Evolutionary conservation across 2,797 vertebrate genomes (phyloP), one percentile per base, ranked within the genome.

Genomic region (Falco novaeseelandiae): DNA sequence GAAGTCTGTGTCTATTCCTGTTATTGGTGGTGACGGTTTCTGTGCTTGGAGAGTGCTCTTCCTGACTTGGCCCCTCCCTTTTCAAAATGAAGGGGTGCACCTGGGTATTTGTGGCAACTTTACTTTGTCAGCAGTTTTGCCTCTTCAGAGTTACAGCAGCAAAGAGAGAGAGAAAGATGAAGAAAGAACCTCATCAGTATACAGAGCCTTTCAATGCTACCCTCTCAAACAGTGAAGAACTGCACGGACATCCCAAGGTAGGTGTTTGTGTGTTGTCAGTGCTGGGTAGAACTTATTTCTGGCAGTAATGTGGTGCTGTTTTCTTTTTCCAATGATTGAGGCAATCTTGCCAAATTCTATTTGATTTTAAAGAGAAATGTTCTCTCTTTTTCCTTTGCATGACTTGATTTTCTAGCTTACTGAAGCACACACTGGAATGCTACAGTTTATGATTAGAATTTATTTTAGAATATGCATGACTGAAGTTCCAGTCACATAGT

Each of bases 91-190:
- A 97, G 98, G 97, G 97, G 91, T 98, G 98, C 98, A 98, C 98
- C 91, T 98, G 99, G 98, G 97, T 98, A 3, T 96, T 98, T 42
- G 96, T 98, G 93, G 96, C 97, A 62, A 97, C 97, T 15, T 95
- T 99, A 90, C 98, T 99, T 66, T 99, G 99, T 98, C 99, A 98
- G 78, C 99, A 99, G 96, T 98, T 99, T 52, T 88, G 96, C 62
- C 96, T 98, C 65, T 96, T 98, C 87, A 93, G 97, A 74, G 98
- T 97, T 27, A 97, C 97, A 8, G 97, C 98, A 74, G 99, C 98
- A 63, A 99, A 98, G 97, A 99, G 98, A 92, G 99, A 99, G 93
- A 98, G 98, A 44, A 99, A 99, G 97, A 98, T 95, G 97, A 97
- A 83, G 22, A 99, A 98, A 92, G 99, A 99, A 81, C 97, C 97